Evolutionary conservation across 2,797 vertebrate genomes (phyloP), one percentile per base, ranked within the genome.

Genomic region (Gallinago nigripennis): DNA sequence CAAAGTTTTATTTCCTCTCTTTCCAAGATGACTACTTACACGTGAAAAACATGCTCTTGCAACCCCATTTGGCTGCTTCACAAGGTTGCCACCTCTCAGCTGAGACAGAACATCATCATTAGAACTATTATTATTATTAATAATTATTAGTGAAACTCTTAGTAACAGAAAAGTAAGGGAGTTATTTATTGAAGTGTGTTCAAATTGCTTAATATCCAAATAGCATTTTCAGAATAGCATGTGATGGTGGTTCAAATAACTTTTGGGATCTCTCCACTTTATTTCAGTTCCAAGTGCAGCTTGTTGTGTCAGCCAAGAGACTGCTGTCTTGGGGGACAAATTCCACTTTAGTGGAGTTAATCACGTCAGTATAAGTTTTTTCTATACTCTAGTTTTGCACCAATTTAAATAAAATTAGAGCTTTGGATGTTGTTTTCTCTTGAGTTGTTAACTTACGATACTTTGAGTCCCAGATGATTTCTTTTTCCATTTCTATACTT

Each of bases 341-440:
- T 93, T 89, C 35, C 78, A 19, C 83, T 88, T 80, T 88, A 90
- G 63, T 86, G 82, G 81, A 90, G 60, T 92, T 92, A 84, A 86
- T 94, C 66, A 86, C 86, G 71, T 70, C 78, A 94, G 61, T 65
- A 7, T 35, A 94, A 84, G 56, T 84, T 95, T 64, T 72, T 95
- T 88, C 84, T 48, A 5, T 88, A 69, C 46, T 92, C 57, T 69
- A 43, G 82, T 78, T 94, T 75, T 92, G 56, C 71, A 89, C 56
- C 61, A 56, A 51, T 95, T 85, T 78, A 78, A 90, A 85, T 75
- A 68, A 91, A 93, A 78, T 82, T 63, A 81, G 66, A 79, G 76
- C 86, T 94, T 85, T 93, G 76, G 56, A 43, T 88, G 57, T 58
- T 93, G 65, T 51, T 95, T 91, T 89, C 90, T 92, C 68, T 86